Evolutionary conservation across 92 coral and sea anemone genomes (phyloP), one percentile per base, ranked within the genome.

Genomic region (Palythoa grandis): DNA sequence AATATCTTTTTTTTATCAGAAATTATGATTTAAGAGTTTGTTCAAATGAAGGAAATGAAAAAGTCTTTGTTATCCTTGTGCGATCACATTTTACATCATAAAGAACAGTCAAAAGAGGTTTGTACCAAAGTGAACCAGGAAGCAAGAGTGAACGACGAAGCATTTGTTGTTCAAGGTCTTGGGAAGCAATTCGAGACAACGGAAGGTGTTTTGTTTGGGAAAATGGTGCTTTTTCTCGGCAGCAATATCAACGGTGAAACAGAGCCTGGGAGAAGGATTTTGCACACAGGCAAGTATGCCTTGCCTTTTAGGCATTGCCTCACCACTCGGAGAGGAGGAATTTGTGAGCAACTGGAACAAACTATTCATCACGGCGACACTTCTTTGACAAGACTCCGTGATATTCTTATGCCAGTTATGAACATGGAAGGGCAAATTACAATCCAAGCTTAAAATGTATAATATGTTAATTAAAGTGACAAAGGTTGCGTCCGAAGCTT

Each of bases 181-280:
- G 85, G 85, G 3, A 80, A 80, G 52, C 85, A 80, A 29, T 80
- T 80, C 22, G 85, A 80, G 54, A 11, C 85, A 65, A 80, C 74
- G 1, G 85, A 80, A 24, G 85, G 85, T 43, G 85, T 80, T 66
- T 61, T 80, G 0, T 80, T 80, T 24, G 85, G 85, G 61, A 80
- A 80, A 67, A 80, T 80, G 85, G 85, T 80, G 14, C 85, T 80
- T 80, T 80, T 80, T 66, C 85, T 80, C 16, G 85, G 75, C 0
- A 80, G 85, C 25, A 66, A 76, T 24, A 76, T 76, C 17, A 76
- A 76, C n/a, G 67, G 85, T 29, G 85, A 63, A 25, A 74, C 47
- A 7, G 85, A 65, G 1, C 35, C 35, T 39, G 74, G 61, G 5
- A 68, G 75, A 25, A 80, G 66, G 11, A 80, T 80, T 7, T 65